phyloP scores from a whole-genome alignment of 2,113 vertebrate species.

The Nothobranchius kuhntae region DNA sequence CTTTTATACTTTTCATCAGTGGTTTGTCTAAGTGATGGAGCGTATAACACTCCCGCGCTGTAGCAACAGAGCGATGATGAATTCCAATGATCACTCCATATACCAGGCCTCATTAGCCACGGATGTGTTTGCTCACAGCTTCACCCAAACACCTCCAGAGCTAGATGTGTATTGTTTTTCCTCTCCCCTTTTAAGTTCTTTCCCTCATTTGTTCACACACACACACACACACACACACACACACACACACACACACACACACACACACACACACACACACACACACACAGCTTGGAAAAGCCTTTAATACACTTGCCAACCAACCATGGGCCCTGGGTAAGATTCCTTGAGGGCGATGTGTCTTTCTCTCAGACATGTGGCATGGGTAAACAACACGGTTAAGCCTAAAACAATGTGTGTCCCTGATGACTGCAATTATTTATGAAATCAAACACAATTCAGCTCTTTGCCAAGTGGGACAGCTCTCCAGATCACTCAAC shows the following conservation, averaged over 20 bases:
- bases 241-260: neutral
- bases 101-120: constrained; percentile 77
- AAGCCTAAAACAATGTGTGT: constrained; percentile 81
- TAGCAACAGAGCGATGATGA: constrained; percentile 62
- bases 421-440: constrained; percentile 83
- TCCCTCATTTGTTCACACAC: constrained; percentile 38
- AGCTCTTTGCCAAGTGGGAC: constrained; percentile 76
- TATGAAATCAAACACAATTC: constrained; percentile 83
- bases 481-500: constrained; percentile 69
- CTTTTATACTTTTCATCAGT: constrained; percentile 20
- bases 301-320: constrained; percentile 76
- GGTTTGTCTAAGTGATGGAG: constrained; percentile 60
- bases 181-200: constrained; percentile 69
- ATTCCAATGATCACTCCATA: constrained; percentile 71
- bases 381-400: constrained; percentile 81
- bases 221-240: constrained; percentile 37
- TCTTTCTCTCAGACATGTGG: constrained; percentile 79
- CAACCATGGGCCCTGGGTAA: constrained; percentile 72
- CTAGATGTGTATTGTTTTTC: constrained; percentile 70
- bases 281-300: constrained; percentile 48
- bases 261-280: constrained; percentile 9
- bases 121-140: constrained; percentile 76
- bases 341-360: constrained; percentile 77
- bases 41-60: constrained; percentile 35
- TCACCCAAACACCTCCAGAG: constrained; percentile 71